Evolutionary conservation across 2,113 vertebrate genomes (phyloP).

Genomic region (Neolamprologus falcicula): DNA sequence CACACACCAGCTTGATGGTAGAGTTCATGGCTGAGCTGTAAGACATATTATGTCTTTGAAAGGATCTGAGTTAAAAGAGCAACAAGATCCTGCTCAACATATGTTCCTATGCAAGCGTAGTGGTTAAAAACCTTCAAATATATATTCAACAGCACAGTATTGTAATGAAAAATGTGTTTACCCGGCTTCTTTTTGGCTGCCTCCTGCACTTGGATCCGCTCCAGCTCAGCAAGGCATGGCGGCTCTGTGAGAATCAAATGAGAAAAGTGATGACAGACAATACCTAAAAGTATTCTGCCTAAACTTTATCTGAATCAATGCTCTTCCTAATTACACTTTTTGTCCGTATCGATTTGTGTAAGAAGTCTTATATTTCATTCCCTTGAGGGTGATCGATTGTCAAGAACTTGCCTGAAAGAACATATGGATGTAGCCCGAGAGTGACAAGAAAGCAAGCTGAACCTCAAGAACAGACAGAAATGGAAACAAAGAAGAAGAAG

Average conservation of each 20-base stretch:
- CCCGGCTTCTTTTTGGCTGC: constrained; percentile 82
- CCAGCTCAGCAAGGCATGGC: constrained; percentile 89
- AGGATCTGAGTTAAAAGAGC: not conserved
- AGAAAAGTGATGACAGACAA: constrained; percentile 27
- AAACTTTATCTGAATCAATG: constrained; percentile 48
- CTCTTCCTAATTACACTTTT: constrained; percentile 36
- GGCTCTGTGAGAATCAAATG: constrained; percentile 75
- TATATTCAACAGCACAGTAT: not conserved
- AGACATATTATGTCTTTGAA: not conserved
- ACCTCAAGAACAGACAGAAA: not conserved
- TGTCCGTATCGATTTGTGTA: constrained; percentile 26
- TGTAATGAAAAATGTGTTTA: constrained; percentile 8
- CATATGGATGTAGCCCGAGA: not conserved
- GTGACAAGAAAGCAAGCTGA: not conserved
- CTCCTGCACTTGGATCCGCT: constrained; percentile 90
- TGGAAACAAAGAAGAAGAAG: not conserved
- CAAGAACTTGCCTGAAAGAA: constrained; percentile 24
- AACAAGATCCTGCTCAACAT: not conserved
- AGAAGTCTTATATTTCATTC: constrained; percentile 31
- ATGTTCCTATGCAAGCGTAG: not conserved
- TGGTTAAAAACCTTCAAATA: not conserved
- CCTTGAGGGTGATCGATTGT: not conserved
- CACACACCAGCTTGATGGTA: not conserved
- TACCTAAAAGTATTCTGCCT: not conserved
- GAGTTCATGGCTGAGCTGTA: not conserved